Evolutionary conservation across 2,113 vertebrate species (phyloP).

Genomic region (Phyllopteryx taeniolatus): DNA sequence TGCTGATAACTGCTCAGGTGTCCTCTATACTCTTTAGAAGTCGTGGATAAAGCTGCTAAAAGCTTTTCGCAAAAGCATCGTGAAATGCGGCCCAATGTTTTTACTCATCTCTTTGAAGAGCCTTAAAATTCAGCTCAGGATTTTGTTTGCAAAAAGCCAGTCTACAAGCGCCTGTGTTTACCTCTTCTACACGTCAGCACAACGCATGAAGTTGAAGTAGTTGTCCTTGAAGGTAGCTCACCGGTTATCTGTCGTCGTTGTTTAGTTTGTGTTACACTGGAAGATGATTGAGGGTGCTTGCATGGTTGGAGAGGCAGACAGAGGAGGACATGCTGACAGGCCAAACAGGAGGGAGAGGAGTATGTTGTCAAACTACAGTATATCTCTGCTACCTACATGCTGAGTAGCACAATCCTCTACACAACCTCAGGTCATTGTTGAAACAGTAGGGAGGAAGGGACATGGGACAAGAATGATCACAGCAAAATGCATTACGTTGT

Average conservation of each 20-base stretch:
- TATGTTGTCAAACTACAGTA: slow-evolving; percentile 53
- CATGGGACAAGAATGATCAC: slow-evolving; percentile 49
- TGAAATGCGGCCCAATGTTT: slow-evolving; percentile 48
- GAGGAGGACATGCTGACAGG: slow-evolving; percentile 26
- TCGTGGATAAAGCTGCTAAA: slow-evolving; percentile 50
- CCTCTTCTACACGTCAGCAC: slow-evolving; percentile 30
- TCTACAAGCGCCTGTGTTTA: slow-evolving; percentile 30
- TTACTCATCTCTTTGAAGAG: slow-evolving; percentile 56
- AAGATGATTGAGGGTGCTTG: slow-evolving; percentile 33
- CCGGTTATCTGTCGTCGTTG: slow-evolving; percentile 22
- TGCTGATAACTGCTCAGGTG: slow-evolving; percentile 57
- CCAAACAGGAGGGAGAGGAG: slow-evolving; percentile 26
- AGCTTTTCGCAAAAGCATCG: slow-evolving; percentile 49
- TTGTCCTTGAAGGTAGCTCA: slow-evolving; percentile 47
- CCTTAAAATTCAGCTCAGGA: slow-evolving; percentile 64
- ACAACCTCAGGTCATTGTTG: slow-evolving; percentile 26
- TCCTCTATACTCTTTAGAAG: slow-evolving; percentile 40
- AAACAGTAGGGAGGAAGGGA: slow-evolving; percentile 17
- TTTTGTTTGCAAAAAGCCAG: slow-evolving; percentile 35
- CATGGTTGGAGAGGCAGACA: slow-evolving; percentile 19
- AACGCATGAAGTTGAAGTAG: slow-evolving; percentile 19
- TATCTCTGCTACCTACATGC: slow-evolving; percentile 40
- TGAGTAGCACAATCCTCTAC: slow-evolving; percentile 35
- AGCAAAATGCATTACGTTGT: slow-evolving; percentile 45
- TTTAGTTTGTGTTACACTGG: slow-evolving; percentile 33